phyloP scores from a whole-genome alignment of 2,113 vertebrate genomes.

The Gallinago media region DNA sequence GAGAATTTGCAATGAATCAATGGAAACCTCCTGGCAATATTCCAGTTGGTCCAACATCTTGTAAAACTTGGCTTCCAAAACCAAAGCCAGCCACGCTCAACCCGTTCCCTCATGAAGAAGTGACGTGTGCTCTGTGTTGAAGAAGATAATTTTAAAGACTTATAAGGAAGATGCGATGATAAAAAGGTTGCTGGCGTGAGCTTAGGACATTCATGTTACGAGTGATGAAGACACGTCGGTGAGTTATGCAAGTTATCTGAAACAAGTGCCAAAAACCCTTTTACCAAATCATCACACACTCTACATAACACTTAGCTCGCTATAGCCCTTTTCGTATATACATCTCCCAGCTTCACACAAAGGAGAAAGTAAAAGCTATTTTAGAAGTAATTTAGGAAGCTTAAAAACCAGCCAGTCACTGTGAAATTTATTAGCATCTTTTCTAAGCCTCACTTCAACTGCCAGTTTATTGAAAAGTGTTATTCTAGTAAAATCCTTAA shows the following conservation, averaged over 20 bases:
- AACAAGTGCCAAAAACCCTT: slow-evolving; percentile 45
- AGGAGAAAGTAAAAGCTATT: slow-evolving; percentile 58
- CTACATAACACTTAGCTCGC: neutral
- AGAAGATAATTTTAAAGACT: neutral
- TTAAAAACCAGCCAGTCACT: slow-evolving; percentile 47
- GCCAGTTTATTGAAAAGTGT: slow-evolving; percentile 66
- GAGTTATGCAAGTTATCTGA: slow-evolving; percentile 28
- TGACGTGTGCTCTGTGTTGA: neutral
- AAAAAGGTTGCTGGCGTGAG: neutral
- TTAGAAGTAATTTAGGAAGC: slow-evolving; percentile 66
- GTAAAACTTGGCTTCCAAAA: neutral
- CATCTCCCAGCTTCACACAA: slow-evolving; percentile 2
- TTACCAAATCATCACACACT: slow-evolving; percentile 1
- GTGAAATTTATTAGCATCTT: slow-evolving; percentile 66
- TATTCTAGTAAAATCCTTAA: slow-evolving; percentile 70
- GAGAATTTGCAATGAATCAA: neutral
- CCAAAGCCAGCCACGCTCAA: accelerated
- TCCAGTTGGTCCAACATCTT: neutral
- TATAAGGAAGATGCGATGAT: neutral
- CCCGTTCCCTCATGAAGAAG: neutral
- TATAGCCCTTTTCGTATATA: neutral
- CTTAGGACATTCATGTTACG: neutral
- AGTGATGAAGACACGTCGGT: neutral
- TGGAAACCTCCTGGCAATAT: neutral
- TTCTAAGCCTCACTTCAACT: slow-evolving; percentile 49